A percentile compares a stretch with the other conserved stretches of the same genome.
phyloP scores from a whole-genome alignment of 2,797 vertebrate species.

The Rhyacichthys aspro region DNA sequence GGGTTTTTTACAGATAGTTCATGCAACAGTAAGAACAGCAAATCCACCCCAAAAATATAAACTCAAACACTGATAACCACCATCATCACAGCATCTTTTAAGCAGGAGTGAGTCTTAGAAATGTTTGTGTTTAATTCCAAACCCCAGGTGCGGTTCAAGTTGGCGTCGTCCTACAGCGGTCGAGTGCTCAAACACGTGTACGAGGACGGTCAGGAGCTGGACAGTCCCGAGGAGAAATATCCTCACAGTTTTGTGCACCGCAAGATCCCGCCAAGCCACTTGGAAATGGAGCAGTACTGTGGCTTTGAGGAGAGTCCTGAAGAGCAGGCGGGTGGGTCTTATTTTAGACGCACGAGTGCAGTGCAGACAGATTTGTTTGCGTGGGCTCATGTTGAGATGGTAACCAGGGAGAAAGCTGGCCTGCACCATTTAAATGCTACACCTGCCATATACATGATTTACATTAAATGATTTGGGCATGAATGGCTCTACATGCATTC shows the following conservation, averaged over 20 bases:
- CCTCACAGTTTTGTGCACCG: slow-evolving; percentile 87
- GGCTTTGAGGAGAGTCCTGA: slow-evolving; percentile 71
- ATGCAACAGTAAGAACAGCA: too few relatives aligned
- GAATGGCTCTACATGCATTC: slow-evolving; percentile 4
- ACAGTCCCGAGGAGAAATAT: slow-evolving; percentile 89
- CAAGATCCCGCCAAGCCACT: slow-evolving; percentile 81
- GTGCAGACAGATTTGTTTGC: background rate
- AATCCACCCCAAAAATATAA: too few relatives aligned
- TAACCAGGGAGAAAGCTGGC: background rate
- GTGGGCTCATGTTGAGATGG: slow-evolving; percentile 12
- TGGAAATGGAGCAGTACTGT: slow-evolving; percentile 80
- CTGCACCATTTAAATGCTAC: background rate
- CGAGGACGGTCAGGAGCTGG: slow-evolving; percentile 94
- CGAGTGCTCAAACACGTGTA: slow-evolving; percentile 94
- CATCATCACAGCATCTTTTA: too few relatives aligned
- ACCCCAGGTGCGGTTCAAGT: slow-evolving; percentile 88
- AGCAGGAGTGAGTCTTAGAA: too few relatives aligned
- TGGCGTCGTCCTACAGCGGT: slow-evolving; percentile 93
- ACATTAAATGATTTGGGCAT: background rate
- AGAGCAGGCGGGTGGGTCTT: slow-evolving; percentile 49
- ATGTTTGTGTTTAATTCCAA: slow-evolving; percentile 4
- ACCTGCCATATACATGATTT: background rate
- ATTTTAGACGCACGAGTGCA: slow-evolving; percentile 8
- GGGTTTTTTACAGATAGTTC: too few relatives aligned
- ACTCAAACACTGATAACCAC: too few relatives aligned